Conservation (phyloP, 2,888 invertebrate genomes). For the Drosophila mercatorum region DNA sequence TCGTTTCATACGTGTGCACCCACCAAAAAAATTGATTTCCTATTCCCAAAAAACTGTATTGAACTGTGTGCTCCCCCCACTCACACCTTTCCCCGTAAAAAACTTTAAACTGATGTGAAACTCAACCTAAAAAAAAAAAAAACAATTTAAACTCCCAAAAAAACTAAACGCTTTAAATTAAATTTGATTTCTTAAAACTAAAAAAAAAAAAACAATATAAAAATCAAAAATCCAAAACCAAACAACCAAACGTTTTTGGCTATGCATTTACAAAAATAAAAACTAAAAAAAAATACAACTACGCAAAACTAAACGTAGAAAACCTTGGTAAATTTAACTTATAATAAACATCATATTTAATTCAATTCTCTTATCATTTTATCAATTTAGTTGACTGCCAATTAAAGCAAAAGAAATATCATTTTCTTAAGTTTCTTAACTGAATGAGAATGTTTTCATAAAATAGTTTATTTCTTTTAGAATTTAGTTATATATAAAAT, state of each 20-base stretch:
- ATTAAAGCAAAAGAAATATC: constrained; percentile 25
- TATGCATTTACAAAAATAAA: constrained; percentile 32
- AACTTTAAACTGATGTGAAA: constrained; percentile 53
- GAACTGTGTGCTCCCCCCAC: constrained; percentile 50
- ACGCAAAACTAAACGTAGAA: constrained; percentile 76
- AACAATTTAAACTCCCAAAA: constrained; percentile 51
- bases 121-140: constrained; percentile 62
- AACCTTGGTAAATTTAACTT: constrained; percentile 81
- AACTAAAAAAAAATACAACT: constrained; percentile 26
- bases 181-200: constrained; percentile 64
- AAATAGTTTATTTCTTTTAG: constrained; percentile 12
- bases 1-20: constrained; percentile 55
- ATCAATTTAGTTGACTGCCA: constrained; percentile 55
- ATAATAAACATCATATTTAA: constrained; percentile 41
- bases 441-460: constrained; percentile 50
- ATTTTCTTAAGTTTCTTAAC: constrained; percentile 16
- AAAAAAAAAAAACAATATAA: constrained; percentile 32
- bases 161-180: constrained; percentile 52
- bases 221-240: constrained; percentile 48
- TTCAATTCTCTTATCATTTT: constrained; percentile 39
- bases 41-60: constrained; percentile 48
- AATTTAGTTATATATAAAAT: not conserved
- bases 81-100: constrained; percentile 3
- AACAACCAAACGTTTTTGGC: constrained; percentile 60
- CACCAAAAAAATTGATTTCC: constrained; percentile 56